Percentiles rank a stretch among this genome's conserved stretches.
phyloP scores from a whole-genome alignment of 2,113 vertebrate genomes.

The Grus americana region DNA sequence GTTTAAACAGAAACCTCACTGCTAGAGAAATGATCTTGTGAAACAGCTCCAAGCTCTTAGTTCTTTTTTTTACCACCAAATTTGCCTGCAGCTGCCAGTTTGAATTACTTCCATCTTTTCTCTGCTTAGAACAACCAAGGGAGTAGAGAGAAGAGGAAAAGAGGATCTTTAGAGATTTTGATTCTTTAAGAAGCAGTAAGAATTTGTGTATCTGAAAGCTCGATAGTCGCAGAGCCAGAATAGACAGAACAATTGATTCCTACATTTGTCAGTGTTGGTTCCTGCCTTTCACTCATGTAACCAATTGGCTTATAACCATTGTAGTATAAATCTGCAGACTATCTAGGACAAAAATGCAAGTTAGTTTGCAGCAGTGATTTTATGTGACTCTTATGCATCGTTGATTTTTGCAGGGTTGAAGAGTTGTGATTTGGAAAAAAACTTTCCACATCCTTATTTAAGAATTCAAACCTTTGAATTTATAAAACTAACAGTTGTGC shows the following conservation, averaged over 20 bases:
- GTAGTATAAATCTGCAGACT: not conserved
- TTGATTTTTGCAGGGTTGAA: not conserved
- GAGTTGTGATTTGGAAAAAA: not conserved
- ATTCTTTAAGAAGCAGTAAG: not conserved
- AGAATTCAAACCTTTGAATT: not conserved
- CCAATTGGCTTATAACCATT: not conserved
- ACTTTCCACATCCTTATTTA: not conserved
- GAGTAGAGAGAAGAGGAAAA: constrained; percentile 12
- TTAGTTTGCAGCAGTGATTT: not conserved
- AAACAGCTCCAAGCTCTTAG: constrained; percentile 69
- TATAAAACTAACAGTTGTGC: not conserved
- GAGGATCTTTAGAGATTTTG: not conserved
- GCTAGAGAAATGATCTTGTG: constrained; percentile 64
- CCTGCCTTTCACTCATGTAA: not conserved
- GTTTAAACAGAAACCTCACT: constrained; percentile 68
- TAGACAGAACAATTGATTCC: not conserved
- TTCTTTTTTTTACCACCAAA: constrained; percentile 78
- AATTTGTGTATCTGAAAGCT: not conserved
- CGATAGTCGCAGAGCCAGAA: not conserved
- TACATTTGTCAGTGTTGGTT: not conserved
- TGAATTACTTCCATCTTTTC: constrained; percentile 76
- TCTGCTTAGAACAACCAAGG: constrained; percentile 33
- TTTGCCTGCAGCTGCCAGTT: constrained; percentile 76
- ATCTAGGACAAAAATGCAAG: not conserved
- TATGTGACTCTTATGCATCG: not conserved